These are phyloP conservation scores for Trichacis sp. DNA, from an alignment of 2,888 invertebrate species.

Conservation along the genomic window DNA sequence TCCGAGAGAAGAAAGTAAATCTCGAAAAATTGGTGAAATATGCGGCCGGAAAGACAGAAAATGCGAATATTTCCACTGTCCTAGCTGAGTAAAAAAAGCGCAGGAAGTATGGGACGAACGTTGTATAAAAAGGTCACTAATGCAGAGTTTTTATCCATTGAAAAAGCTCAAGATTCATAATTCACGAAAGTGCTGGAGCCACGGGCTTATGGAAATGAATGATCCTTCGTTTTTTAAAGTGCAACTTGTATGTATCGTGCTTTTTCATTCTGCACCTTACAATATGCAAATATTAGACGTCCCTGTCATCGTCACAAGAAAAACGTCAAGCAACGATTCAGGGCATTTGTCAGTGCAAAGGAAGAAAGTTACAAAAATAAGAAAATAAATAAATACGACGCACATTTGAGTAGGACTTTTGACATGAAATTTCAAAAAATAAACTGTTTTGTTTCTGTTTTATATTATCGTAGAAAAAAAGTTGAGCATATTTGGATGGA, in stretches of 20 bases:
- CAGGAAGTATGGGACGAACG: too few species aligned
- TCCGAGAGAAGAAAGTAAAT: too few species aligned
- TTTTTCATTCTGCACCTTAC: slow-evolving; percentile 10
- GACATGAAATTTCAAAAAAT: too few species aligned
- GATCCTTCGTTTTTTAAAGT: slow-evolving; percentile 34
- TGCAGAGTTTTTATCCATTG: slow-evolving; percentile 26
- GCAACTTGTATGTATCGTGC: slow-evolving; percentile 18
- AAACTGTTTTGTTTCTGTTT: too few species aligned
- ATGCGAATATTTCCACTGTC: slow-evolving; percentile 1
- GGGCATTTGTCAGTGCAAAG: too few species aligned
- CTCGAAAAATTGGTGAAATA: not conserved
- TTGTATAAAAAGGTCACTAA: slow-evolving; percentile 24
- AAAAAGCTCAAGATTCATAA: slow-evolving; percentile 30
- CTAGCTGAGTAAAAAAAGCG: not conserved
- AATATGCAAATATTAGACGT: slow-evolving; percentile 26
- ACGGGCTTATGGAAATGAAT: slow-evolving; percentile 17
- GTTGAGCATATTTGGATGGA: too few species aligned
- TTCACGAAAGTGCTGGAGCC: slow-evolving; percentile 21
- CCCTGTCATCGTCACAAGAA: slow-evolving; percentile 9
- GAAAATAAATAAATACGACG: too few species aligned
- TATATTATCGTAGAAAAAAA: too few species aligned
- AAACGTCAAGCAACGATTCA: slow-evolving; percentile 21
- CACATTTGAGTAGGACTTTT: too few species aligned
- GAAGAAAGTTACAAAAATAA: too few species aligned
- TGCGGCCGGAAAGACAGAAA: not conserved